Percentiles rank a stretch among this genome's conserved stretches.
phyloP scores from a whole-genome alignment of 2,888 invertebrate species.

The Cephus spinipes region DNA sequence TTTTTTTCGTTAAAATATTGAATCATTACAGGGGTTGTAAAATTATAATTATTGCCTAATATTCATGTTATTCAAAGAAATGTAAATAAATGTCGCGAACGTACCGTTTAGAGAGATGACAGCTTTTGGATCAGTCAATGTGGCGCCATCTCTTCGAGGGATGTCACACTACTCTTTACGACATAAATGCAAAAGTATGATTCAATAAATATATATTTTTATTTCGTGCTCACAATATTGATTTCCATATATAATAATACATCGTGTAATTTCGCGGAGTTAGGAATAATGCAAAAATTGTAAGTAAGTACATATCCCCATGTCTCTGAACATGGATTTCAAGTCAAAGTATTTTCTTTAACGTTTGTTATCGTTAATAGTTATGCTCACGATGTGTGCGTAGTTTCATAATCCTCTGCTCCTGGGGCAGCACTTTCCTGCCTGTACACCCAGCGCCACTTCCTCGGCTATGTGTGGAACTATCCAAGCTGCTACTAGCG shows the following conservation, averaged over 20 bases:
- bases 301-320: background rate
- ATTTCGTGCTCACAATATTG: background rate
- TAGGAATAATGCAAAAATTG: too few species aligned
- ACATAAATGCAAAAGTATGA: background rate
- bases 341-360: background rate
- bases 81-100: too few species aligned
- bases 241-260: background rate
- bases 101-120: background rate
- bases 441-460: background rate
- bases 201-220: background rate
- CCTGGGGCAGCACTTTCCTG: background rate
- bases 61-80: too few species aligned
- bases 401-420: background rate
- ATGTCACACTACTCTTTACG: background rate
- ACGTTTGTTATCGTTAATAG: background rate
- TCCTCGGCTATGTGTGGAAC: background rate
- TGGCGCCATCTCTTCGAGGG: background rate
- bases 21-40: too few species aligned
- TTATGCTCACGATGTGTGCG: background rate
- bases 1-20: too few species aligned
- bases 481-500: background rate
- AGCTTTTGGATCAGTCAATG: background rate
- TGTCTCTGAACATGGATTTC: background rate
- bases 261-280: background rate
- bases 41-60: too few species aligned